Conservation (phyloP, 2,888 invertebrate species). For the Hypena proboscidalis region DNA sequence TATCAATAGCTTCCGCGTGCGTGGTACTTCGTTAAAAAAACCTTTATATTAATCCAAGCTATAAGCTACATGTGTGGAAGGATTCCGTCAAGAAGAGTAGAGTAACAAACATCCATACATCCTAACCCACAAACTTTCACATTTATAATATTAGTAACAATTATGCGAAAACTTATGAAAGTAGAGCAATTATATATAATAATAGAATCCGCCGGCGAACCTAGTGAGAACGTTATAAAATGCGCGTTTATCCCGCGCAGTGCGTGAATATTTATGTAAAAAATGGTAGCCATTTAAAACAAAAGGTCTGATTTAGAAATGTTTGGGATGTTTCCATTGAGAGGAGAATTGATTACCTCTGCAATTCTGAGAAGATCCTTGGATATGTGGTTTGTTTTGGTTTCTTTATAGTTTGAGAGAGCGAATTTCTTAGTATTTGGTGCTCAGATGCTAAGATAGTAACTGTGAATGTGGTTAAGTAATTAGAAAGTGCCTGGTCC, state of each 20-base stretch:
- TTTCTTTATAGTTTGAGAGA: background rate
- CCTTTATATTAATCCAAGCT: too few species aligned
- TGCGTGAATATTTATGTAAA: constrained; percentile 39
- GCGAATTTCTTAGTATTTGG: background rate
- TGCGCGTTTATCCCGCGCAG: constrained; percentile 22
- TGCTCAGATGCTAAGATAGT: background rate
- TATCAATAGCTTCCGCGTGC: too few species aligned
- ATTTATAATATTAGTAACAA: too few species aligned
- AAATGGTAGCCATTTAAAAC: constrained; percentile 31
- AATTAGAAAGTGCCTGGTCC: too few species aligned
- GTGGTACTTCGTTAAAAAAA: too few species aligned
- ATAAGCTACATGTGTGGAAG: too few species aligned
- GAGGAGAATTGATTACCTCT: constrained; percentile 32
- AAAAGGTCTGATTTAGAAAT: constrained; percentile 50
- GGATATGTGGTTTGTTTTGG: constrained; percentile 10
- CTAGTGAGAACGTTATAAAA: constrained; percentile 1
- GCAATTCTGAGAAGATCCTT: constrained; percentile 26
- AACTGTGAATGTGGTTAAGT: background rate
- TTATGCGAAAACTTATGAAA: too few species aligned
- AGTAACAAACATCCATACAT: too few species aligned
- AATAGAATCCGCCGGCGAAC: too few species aligned
- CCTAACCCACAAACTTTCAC: too few species aligned
- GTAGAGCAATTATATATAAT: too few species aligned
- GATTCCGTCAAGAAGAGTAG: too few species aligned
- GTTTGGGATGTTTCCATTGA: constrained; percentile 34